Evolutionary conservation across 2,797 vertebrate species (phyloP).

Genomic region (Meriones psammophilus): DNA sequence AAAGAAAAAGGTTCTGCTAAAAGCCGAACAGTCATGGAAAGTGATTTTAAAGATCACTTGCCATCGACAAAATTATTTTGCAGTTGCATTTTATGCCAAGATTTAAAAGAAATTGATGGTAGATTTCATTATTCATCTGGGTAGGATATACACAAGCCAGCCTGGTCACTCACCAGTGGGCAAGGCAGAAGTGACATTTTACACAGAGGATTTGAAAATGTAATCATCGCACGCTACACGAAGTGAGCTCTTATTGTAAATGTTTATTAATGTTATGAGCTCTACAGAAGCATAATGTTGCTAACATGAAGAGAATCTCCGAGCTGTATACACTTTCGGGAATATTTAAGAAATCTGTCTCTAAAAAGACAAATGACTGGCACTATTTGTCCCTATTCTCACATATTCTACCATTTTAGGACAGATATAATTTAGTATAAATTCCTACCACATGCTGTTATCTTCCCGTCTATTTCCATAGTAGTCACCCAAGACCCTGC

Average conservation of each 20-base stretch:
- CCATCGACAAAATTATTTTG: constrained; percentile 18
- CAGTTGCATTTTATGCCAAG: constrained; percentile 62
- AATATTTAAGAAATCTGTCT: constrained; percentile 60
- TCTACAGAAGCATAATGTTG: constrained; percentile 55
- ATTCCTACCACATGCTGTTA: constrained; percentile 6
- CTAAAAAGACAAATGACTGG: constrained; percentile 55
- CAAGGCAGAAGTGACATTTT: constrained; percentile 25
- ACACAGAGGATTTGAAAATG: not conserved
- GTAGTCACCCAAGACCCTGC: not conserved
- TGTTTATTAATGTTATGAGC: not conserved
- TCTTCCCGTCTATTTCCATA: constrained; percentile 58
- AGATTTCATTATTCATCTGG: constrained; percentile 72
- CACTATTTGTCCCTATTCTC: not conserved
- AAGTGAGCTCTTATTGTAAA: not conserved
- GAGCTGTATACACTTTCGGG: constrained; percentile 38
- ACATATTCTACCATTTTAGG: constrained; percentile 60
- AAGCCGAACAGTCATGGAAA: constrained; percentile 79
- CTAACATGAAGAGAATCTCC: constrained; percentile 49
- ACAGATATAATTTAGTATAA: constrained; percentile 67
- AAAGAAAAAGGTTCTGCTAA: constrained; percentile 80
- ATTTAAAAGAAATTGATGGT: constrained; percentile 68
- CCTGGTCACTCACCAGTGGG: not conserved
- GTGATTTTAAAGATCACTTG: constrained; percentile 80
- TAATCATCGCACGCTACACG: not conserved
- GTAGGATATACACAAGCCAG: not conserved